phyloP scores from a whole-genome alignment of 1,140 invertebrate species.

The Grapholita molesta region DNA sequence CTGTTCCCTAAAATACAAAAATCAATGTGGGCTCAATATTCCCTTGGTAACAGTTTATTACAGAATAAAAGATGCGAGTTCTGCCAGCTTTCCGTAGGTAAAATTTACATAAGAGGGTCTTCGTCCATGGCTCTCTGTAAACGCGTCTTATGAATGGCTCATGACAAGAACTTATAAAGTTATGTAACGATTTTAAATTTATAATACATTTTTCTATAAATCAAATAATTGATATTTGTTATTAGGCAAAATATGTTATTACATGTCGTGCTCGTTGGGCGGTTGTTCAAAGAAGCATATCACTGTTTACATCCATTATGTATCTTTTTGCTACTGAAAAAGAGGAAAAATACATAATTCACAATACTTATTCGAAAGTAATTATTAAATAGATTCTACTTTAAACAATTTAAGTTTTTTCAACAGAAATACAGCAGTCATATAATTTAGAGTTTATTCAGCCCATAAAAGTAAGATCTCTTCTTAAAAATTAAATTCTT shows the following conservation, averaged over 20 bases:
- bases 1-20: not conserved
- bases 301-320: too few relatives aligned
- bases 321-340: too few relatives aligned
- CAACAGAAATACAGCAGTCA: not conserved
- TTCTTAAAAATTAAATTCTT: not conserved
- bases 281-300: too few relatives aligned
- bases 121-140: too few relatives aligned
- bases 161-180: not conserved
- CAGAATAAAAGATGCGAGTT: not conserved
- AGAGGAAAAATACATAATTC: too few relatives aligned
- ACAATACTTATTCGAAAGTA: too few relatives aligned
- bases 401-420: not conserved
- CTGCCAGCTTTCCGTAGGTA: not conserved
- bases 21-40: not conserved
- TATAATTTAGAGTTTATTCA: not conserved
- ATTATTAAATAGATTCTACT: not conserved
- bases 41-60: not conserved
- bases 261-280: too few relatives aligned
- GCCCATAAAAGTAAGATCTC: not conserved
- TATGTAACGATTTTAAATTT: not conserved
- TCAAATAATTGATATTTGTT: too few relatives aligned
- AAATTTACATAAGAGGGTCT: too few relatives aligned
- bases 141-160: too few relatives aligned
- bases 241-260: too few relatives aligned
- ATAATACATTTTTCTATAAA: not conserved